A percentile compares a stretch with the other conserved stretches of the same genome.
Conservation (phyloP, 2,113 vertebrate species). For the Mobula birostris region DNA sequence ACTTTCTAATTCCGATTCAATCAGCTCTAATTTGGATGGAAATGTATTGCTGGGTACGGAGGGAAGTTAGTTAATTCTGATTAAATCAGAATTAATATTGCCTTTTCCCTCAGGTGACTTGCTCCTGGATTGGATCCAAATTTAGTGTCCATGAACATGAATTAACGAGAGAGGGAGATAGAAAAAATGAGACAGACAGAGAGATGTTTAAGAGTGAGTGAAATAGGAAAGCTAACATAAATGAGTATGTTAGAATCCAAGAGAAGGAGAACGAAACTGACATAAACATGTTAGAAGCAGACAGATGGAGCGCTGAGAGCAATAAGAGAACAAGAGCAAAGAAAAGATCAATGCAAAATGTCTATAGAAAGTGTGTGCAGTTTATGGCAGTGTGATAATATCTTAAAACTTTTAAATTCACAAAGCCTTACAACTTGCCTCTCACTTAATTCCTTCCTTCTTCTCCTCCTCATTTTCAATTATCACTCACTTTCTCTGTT, state of each 20-base stretch:
- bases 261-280: not conserved
- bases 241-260: not conserved
- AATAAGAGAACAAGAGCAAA: not conserved
- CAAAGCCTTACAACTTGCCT: not conserved
- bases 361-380: not conserved
- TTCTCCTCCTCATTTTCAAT: not conserved
- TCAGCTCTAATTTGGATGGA: slow-evolving; percentile 35
- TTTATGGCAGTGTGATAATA: not conserved
- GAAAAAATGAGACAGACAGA: too few relatives aligned
- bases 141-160: slow-evolving; percentile 20
- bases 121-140: slow-evolving; percentile 14
- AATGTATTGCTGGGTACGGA: slow-evolving; percentile 18
- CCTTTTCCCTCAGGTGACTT: slow-evolving; percentile 35
- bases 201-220: too few relatives aligned
- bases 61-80: slow-evolving; percentile 33
- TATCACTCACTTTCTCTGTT: not conserved
- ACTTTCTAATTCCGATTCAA: slow-evolving; percentile 29
- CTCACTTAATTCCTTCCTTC: not conserved
- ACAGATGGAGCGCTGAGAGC: not conserved
- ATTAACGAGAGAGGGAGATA: slow-evolving; percentile 18
- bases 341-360: not conserved
- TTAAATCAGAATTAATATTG: slow-evolving; percentile 37
- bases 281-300: too few relatives aligned
- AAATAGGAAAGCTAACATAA: too few relatives aligned
- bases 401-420: too few relatives aligned